Evolutionary conservation across 2,113 vertebrate genomes (phyloP), one percentile per base, ranked within the genome.

Genomic region (Pelvicachromis taeniatus): DNA sequence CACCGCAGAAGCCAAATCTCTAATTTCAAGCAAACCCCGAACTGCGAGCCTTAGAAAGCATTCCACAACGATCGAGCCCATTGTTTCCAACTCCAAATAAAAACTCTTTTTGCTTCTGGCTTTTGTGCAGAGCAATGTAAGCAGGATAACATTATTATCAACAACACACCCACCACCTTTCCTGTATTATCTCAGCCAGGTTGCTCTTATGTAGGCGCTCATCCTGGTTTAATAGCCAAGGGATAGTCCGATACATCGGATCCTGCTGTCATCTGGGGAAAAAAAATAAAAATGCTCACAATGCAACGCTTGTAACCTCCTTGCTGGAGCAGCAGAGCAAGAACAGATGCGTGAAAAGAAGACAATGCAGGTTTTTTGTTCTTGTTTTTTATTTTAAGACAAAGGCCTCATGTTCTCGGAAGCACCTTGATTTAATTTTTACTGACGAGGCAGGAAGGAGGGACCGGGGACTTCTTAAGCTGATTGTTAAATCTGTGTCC

Each of bases 391-490:
- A 19, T 55, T 77, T 29, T 23, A 53, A 83, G n/a, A 88, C 85
- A 88, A 83, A 86, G 85, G 58, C 88, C 91, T 93, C 92, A 92
- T 96, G 93, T 98, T 99, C 97, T 97, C 96, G 96, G 97, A 98
- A 98, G 96, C 95, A 96, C 95, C 96, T 96, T 96, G 94, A 96
- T 96, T 97, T 95, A 93, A 97, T 97, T 97, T 96, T 96, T 94
- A 94, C 92, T 95, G 91, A 89, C 91, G 93, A 95, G 93, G 96
- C 96, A 96, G 96, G 96, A 84, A 93, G 84, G 93, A 88, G 92
- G 85, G 70, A 86, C 88, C 86, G 33, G 91, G 92, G 87, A 75
- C 86, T 88, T 81, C 82, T 95, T 95, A 93, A 88, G 94, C 94
- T 91, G 91, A 97, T 97, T 96, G 94, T 95, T 90, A 89, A 14